phyloP scores from a whole-genome alignment of 2,797 vertebrate genomes.

The Pagetopsis macropterus region DNA sequence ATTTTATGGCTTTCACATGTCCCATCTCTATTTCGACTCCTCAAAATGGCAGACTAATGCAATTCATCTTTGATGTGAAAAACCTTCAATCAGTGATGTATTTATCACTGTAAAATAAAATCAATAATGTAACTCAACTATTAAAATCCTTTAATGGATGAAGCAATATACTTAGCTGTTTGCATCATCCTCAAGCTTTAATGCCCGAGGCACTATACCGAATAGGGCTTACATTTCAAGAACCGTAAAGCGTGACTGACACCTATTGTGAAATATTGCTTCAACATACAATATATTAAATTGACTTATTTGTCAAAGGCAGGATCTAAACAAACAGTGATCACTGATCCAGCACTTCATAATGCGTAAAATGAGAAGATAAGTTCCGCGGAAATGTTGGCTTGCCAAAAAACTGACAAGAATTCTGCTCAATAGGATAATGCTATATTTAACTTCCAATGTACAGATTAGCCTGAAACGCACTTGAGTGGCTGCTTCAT shows the following conservation, averaged over 20 bases:
- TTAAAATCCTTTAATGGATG: constrained; percentile 88
- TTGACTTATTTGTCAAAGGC: constrained; percentile 35
- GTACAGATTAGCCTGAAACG: constrained; percentile 13
- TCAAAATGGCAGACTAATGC: constrained; percentile 75
- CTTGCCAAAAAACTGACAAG: not conserved
- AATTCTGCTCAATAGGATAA: not conserved
- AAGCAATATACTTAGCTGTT: constrained; percentile 84
- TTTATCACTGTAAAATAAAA: constrained; percentile 87
- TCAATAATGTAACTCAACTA: constrained; percentile 85
- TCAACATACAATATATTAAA: constrained; percentile 45
- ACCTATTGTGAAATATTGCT: constrained; percentile 64
- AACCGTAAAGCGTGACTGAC: constrained; percentile 74
- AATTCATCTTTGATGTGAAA: constrained; percentile 76
- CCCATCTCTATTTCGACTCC: constrained; percentile 59
- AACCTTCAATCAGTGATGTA: constrained; percentile 85
- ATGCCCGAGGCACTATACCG: constrained; percentile 69
- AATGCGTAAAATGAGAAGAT: not conserved
- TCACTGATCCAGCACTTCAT: constrained; percentile 11
- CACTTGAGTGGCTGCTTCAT: constrained; percentile 46
- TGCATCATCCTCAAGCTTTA: constrained; percentile 81
- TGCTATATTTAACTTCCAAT: constrained; percentile 1
- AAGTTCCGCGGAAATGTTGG: constrained; percentile 16
- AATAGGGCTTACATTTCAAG: constrained; percentile 64
- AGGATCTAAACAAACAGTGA: constrained; percentile 29
- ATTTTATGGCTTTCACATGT: constrained; percentile 72